Conservation (phyloP, 2,888 invertebrate species). For the Horisme vitalbata region DNA sequence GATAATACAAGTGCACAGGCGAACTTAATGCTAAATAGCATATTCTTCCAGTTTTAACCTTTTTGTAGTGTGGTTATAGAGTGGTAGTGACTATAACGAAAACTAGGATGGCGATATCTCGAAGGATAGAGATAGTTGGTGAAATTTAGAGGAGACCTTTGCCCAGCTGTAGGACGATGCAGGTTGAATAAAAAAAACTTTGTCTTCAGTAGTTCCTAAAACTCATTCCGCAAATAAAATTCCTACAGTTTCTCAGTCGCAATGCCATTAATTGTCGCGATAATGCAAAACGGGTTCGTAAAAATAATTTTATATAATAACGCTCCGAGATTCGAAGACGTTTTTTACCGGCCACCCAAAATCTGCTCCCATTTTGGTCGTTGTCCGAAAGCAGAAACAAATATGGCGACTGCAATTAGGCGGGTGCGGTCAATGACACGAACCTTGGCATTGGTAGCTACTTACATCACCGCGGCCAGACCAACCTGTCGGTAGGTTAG, state of each 20-base stretch:
- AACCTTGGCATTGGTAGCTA: conserved; percentile 65
- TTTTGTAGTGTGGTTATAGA: too few species aligned
- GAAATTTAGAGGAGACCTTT: too few species aligned
- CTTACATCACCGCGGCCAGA: conserved; percentile 49
- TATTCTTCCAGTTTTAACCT: too few species aligned
- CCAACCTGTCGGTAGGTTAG: conserved; percentile 37
- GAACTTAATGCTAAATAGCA: too few species aligned
- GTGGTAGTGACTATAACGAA: too few species aligned
- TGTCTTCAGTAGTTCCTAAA: too few species aligned
- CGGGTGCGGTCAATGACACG: conserved; percentile 55
- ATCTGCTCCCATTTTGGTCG: conserved; percentile 25
- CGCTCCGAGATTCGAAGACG: neutral
- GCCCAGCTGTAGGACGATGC: too few species aligned
- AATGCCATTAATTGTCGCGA: conserved; percentile 8
- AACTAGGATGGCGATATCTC: too few species aligned
- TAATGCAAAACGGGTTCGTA: conserved; percentile 9
- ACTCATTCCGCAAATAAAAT: neutral
- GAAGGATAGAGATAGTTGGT: too few species aligned
- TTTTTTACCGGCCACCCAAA: conserved; percentile 22
- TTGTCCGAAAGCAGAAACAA: conserved; percentile 34
- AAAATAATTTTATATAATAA: conserved; percentile 4
- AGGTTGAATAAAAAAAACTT: too few species aligned
- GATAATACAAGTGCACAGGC: too few species aligned
- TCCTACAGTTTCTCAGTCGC: neutral
- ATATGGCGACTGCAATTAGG: conserved; percentile 52